Evolutionary conservation across 2,113 vertebrate species (phyloP).

Genomic region (Otocyon megalotis): DNA sequence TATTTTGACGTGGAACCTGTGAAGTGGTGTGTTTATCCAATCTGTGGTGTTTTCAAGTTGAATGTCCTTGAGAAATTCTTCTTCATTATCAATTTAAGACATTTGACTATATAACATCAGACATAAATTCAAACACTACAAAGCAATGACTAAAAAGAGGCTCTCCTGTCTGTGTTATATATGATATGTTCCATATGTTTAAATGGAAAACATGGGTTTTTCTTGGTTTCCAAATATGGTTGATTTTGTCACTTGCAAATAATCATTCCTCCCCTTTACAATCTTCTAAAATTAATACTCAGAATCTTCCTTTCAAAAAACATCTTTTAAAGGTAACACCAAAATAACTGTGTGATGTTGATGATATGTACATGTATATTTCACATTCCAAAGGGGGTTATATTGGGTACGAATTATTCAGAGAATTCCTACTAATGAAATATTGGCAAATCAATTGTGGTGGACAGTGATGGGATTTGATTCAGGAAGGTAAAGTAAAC

Average conservation of each 20-base stretch:
- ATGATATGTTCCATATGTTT: not conserved
- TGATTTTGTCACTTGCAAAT: not conserved
- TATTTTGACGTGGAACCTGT: not conserved
- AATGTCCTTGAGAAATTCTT: not conserved
- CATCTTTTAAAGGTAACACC: not conserved
- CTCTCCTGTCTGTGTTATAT: not conserved
- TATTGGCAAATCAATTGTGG: not conserved
- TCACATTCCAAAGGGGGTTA: not conserved
- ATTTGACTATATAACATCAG: not conserved
- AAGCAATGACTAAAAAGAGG: not conserved
- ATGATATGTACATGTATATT: not conserved
- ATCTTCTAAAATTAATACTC: conserved; percentile 18
- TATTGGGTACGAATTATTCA: not conserved
- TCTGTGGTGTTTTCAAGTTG: not conserved
- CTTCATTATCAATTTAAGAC: not conserved
- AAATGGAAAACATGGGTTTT: not conserved
- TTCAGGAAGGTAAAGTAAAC: not conserved
- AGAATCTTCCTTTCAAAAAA: not conserved
- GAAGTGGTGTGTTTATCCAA: not conserved
- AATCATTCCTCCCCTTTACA: not conserved
- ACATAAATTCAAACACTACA: not conserved
- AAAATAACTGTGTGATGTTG: not conserved
- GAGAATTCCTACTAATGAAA: not conserved
- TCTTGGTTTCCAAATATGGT: not conserved
- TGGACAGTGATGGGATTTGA: not conserved